Base-by-base conservation (phyloP, 2,797 vertebrate genomes). In the Sebastiscus tertius region DNA sequence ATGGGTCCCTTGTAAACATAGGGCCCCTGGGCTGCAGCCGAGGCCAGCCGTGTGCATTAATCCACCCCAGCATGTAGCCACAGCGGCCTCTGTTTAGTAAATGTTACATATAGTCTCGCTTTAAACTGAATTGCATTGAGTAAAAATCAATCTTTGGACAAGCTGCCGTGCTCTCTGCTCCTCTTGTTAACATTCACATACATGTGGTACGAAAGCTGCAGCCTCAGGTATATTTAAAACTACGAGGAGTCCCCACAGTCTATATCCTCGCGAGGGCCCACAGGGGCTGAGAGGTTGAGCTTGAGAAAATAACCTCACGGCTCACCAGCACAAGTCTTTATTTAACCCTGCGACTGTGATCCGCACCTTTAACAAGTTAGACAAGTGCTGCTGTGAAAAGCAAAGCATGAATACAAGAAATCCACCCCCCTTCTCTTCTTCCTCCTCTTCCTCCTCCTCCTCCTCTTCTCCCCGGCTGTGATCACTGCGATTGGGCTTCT, bases 401-500 rank as follows among this genome's bases (percentile, higher is more conserved):
- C 66, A 80, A 68, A 49, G 58, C 39, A 69, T 29, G 55, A 27
- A 22, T 3, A 12, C 49, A 31, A 72, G 52, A 84, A 54, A 8
- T 7, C 26, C 34, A 39, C 36, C 5, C 6, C n/a, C 2, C 8
- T 20, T 20, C 5, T 4, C 4, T 33, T 20, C 54, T 29, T 33
- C 52, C 29, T 46, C 39, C 39, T 20, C 65, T 33, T 1, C 76
- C 39, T 20, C 65, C 42, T 1, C 76, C 42, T 8, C 16, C 49
- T 18, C 62, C 42, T 56, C 52, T 13, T 11, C 8, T 52, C 55
- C 34, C 5, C 1, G 26, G 18, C 73, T 76, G 31, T 71, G 68
- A 90, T 92, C 73, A 79, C 80, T 69, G 87, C 68, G 7, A 67
- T 69, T 77, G 36, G 72, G 84, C 92, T 92, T 92, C 92, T 95